These are phyloP conservation scores for Chondrosia reniformis DNA, from an alignment of 37 sponge, comb jelly and placozoan genomes.

Conservation along the genomic window DNA sequence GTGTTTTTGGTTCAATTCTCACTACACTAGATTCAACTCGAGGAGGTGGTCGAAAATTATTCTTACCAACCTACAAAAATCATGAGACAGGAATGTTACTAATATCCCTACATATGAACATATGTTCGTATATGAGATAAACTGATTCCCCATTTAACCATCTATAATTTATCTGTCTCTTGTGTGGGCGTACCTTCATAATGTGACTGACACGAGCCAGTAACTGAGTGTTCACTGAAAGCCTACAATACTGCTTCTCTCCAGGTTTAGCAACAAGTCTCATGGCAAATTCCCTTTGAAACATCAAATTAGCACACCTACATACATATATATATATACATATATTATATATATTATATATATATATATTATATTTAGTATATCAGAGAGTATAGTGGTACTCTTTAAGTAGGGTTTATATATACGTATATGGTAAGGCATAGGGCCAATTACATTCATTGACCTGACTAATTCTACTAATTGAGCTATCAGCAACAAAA, in stretches of 20 bases:
- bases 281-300: slow-evolving; percentile 97
- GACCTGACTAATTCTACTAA: too few relatives aligned
- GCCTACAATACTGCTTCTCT: slow-evolving; percentile 94
- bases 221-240: slow-evolving; percentile 93
- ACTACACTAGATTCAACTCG: slow-evolving; percentile 98
- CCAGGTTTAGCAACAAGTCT: slow-evolving; percentile 91
- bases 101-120: too few relatives aligned
- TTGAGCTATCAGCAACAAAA: too few relatives aligned
- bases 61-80: slow-evolving; percentile 74
- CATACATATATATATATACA: neutral
- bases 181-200: slow-evolving; percentile 70
- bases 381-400: too few relatives aligned
- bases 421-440: neutral
- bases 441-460: too few relatives aligned
- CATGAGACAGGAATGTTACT: neutral
- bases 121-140: too few relatives aligned
- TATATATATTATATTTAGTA: too few relatives aligned
- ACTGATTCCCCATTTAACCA: too few relatives aligned
- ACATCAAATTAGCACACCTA: slow-evolving; percentile 96
- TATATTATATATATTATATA: too few relatives aligned
- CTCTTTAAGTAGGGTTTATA: neutral
- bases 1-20: slow-evolving; percentile 91
- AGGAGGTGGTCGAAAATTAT: slow-evolving; percentile 98
- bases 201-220: slow-evolving; percentile 93
- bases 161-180: too few relatives aligned